A percentile compares a stretch with the other conserved stretches of the same genome.
Evolutionary conservation across 2,888 invertebrate species (phyloP).

Genomic region (Campoplex nolae): DNA sequence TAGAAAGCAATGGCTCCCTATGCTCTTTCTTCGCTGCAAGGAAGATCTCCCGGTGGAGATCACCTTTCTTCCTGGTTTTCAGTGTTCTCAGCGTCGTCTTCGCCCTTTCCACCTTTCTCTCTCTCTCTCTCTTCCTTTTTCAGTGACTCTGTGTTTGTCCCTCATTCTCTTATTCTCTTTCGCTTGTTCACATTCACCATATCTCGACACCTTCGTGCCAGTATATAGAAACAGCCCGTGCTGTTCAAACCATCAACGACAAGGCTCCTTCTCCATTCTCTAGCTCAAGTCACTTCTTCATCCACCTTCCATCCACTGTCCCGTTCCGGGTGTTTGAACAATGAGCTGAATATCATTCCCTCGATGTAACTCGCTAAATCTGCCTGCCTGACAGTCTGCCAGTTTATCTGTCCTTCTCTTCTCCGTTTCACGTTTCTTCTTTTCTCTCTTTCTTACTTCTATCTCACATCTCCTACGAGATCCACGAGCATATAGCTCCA

Average conservation of each 20-base stretch:
- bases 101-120: not conserved
- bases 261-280: slow-evolving; percentile 35
- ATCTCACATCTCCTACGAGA: not conserved
- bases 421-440: not conserved
- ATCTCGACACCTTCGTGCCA: slow-evolving; percentile 36
- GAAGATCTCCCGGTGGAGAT: slow-evolving; percentile 29
- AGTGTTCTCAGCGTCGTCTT: not conserved
- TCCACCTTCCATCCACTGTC: slow-evolving; percentile 33
- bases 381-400: slow-evolving; percentile 8
- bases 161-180: slow-evolving; percentile 1
- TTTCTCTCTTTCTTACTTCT: not conserved
- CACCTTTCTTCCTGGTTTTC: slow-evolving; percentile 29
- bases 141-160: slow-evolving; percentile 26
- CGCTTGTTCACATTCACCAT: slow-evolving; percentile 30
- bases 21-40: slow-evolving; percentile 24
- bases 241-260: slow-evolving; percentile 28
- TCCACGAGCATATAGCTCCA: not conserved
- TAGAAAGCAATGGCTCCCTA: slow-evolving; percentile 17
- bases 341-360: slow-evolving; percentile 74
- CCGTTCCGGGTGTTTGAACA: slow-evolving; percentile 70
- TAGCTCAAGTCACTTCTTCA: slow-evolving; percentile 29
- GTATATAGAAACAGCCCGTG: slow-evolving; percentile 27
- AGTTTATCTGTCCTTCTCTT: not conserved
- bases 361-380: slow-evolving; percentile 33
- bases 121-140: not conserved